Base-by-base conservation (phyloP, 2,113 vertebrate genomes). In the Oceanodroma tethys region DNA sequence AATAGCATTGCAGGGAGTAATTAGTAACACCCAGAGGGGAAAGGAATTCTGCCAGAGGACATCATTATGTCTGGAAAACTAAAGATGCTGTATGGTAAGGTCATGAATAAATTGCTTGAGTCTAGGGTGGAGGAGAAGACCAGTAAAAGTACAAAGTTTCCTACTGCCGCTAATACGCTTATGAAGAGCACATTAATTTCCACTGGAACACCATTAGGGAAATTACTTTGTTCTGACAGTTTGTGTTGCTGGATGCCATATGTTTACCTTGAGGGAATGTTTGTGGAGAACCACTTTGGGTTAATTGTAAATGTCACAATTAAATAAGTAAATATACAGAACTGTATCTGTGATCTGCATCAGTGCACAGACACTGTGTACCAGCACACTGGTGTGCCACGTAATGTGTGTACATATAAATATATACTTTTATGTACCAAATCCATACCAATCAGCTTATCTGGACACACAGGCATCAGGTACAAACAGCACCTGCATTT, bases 21-120 rank as follows among this genome's bases (percentile, higher is more conserved):
- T 99, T 99, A 99, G 97, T 97, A 92, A 96, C 97, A 97, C 98
- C 98, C 98, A 92, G 97, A 98, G 98, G 98, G 97, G 96, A 96
- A 87, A 96, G 96, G 91, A 92, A 70, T 97, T 90, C 91, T 96
- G 95, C 96, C 96, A 97, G 97, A 95, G 95, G 96, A 95, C 85
- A 85, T 96, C 67, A 90, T 97, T 97, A 97, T 95, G 74, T 90
- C 93, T 94, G 52, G 74, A 92, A 96, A 96, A 91, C 91, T 83
- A 94, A 98, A 96, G 96, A 94, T 87, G 67, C 81, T 88, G 50
- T 80, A 45, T 42, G 48, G 87, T 93, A 97, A 96, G 94, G 94
- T 97, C 90, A 43, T 84, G 95, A 98, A 98, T 98, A 97, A 98
- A 96, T 95, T 76, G 95, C 89, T 94, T 55, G 89, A 93, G 82